Evolutionary conservation across 2,797 vertebrate species (phyloP), one percentile per base, ranked within the genome.

Genomic region (Hyperoplus lanceolatus): DNA sequence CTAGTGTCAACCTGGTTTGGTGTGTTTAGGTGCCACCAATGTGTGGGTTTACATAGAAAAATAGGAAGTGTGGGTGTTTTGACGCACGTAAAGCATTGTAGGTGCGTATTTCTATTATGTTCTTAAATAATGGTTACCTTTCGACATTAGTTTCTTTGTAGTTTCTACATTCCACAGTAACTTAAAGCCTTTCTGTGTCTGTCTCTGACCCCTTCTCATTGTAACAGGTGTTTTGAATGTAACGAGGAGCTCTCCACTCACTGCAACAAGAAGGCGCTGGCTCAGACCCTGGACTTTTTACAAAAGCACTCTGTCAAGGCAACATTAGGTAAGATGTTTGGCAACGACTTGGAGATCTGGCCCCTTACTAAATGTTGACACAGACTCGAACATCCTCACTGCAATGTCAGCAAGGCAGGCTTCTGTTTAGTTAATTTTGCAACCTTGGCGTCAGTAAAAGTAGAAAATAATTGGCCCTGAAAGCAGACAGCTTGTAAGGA

Each of bases 181-280:
- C 39, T 68, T 42, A 61, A 76, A 67, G 11, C 16, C 4, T 49
- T 45, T 62, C n/a, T 74, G 11, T 90, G 42, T 71, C 67, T 79
- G 2, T 63, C 39, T 69, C 0, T 86, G 61, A 39, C 48, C 51
- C 45, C 62, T 15, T 78, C 50, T 80, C 41, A 55, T 81, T 87
- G 39, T 80, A 83, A 88, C 86, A 99, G 98, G 97, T 99, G 98
- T 94, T 97, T 98, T n/a, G 97, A 99, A 93, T 99, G 98, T 93
- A 95, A 98, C 72, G 97, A 99, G 94, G 97, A 98, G 85, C 95
- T 99, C 83, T 98, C 97, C 80, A 98, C 96, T 56, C 96, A 98
- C 80, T 98, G 97, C 93, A 99, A 99, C 94, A 99, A 98, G 94
- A 99, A 99, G 81, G 96, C 96, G 89, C 94, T 99, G 94, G 96